A percentile compares a stretch with the other conserved stretches of the same genome.
Conservation (phyloP, 1,140 invertebrate genomes). For the Anastrepha obliqua region DNA sequence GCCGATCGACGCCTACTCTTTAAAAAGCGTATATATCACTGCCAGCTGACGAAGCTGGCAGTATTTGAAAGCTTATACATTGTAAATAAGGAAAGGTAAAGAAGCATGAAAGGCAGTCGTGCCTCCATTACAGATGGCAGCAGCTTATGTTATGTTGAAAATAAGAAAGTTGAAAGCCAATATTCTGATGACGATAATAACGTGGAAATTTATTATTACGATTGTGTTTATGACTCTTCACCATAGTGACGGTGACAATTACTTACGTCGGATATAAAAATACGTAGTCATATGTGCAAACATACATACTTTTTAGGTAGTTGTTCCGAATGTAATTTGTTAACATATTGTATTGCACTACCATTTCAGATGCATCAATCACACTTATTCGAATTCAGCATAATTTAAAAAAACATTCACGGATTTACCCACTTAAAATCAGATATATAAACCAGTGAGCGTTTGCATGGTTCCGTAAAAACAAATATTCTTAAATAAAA, state of each 20-base stretch:
- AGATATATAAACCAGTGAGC: neutral
- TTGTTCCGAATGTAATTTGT: conserved; percentile 22
- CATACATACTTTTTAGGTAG: neutral
- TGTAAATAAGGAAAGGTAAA: neutral
- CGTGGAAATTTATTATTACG: neutral
- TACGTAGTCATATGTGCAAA: neutral
- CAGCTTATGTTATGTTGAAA: neutral
- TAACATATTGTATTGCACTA: neutral
- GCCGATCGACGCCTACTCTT: no score
- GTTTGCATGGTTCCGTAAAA: neutral
- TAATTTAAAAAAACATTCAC: neutral
- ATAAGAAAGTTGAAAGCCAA: neutral
- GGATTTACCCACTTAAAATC: neutral
- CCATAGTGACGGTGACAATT: neutral
- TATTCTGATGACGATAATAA: neutral
- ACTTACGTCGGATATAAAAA: conserved; percentile 9
- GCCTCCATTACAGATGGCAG: neutral
- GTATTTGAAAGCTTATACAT: conserved; percentile 29
- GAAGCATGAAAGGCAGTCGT: neutral
- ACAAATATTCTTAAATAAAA: conserved; percentile 2
- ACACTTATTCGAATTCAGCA: neutral
- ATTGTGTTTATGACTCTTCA: conserved; percentile 1
- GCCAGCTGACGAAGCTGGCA: neutral
- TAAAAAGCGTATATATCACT: neutral
- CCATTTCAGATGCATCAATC: neutral